These are phyloP conservation scores for Eupeodes corollae DNA, from an alignment of 1,140 invertebrate genomes.

Conservation along the genomic window DNA sequence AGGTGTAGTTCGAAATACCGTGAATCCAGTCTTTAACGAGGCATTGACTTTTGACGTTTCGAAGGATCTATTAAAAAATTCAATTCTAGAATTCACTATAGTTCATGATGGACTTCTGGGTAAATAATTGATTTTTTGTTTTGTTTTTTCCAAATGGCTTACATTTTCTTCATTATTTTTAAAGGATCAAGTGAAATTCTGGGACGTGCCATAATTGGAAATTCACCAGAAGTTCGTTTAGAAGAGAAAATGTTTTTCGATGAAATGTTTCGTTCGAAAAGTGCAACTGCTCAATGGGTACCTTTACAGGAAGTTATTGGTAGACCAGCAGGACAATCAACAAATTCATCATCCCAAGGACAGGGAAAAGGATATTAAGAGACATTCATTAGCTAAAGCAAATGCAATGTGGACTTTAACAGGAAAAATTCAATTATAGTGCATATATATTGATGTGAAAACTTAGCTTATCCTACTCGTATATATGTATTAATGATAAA, in stretches of 20 bases:
- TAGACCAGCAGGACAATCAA: too few relatives aligned
- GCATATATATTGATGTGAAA: too few relatives aligned
- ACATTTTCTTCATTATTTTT: not conserved
- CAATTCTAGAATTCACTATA: slow-evolving; percentile 42
- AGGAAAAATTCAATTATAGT: too few relatives aligned
- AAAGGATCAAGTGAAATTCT: slow-evolving; percentile 41
- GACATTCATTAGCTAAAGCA: too few relatives aligned
- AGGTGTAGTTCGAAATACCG: slow-evolving; percentile 69
- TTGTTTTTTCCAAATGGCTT: not conserved
- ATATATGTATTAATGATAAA: too few relatives aligned
- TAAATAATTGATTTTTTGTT: slow-evolving; percentile 2
- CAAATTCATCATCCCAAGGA: too few relatives aligned
- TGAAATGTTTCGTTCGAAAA: slow-evolving; percentile 44
- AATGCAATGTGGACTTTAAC: too few relatives aligned
- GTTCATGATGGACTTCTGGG: slow-evolving; percentile 43
- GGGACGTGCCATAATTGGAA: slow-evolving; percentile 41
- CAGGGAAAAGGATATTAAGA: too few relatives aligned
- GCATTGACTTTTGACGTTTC: slow-evolving; percentile 71
- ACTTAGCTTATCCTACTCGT: too few relatives aligned
- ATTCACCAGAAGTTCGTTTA: slow-evolving; percentile 35
- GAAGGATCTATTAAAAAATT: slow-evolving; percentile 44
- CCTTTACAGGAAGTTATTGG: slow-evolving; percentile 30
- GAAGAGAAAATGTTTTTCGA: slow-evolving; percentile 43
- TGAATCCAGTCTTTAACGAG: slow-evolving; percentile 79
- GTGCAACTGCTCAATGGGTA: slow-evolving; percentile 46